Evolutionary conservation across 1,140 invertebrate genomes (phyloP), one percentile per base, ranked within the genome.

Genomic region (Eulimnadia texana): DNA sequence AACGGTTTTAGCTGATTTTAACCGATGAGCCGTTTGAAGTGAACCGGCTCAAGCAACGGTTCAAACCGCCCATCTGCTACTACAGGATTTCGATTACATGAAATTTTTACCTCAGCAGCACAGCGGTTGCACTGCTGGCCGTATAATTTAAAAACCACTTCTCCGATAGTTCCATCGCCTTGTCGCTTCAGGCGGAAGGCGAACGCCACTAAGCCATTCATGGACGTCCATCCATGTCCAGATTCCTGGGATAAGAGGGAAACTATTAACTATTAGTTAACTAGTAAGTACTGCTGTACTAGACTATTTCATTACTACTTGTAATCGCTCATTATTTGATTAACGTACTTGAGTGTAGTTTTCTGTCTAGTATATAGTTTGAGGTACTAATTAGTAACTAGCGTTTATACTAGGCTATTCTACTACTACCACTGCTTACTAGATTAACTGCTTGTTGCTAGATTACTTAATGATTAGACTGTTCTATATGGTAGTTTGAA

Each of bases 191-290:
- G 60, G 53, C 72, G 68, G 60, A 73, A 76, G 74, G 74, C 77
- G 63, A 77, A 77, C 1, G 73, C 71, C 1, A 77, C 72, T 23
- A 75, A 67, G 0, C 76, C 76, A 63, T 77, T 78, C 76, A 78
- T 78, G 1, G 74, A 76, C 0, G 76, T 78, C 76, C 76, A 78
- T 16, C 76, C 76, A 64, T 77, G 75, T 28, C 72, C 73, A 60
- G 74, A 77, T 27, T 72, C 67, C 73, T 75, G n/a, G n/a, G n/a
- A n/a, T 56, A 2, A 66, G 67, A 59, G 50, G 55, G 49, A 63
- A 60, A 20, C 24, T 13, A 25, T 19, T 20, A 60, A 0, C 11
- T 13, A 24, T 51, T 9, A 60, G 50, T 60, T 58, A 57, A 57
- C 25, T 6, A 29, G 1, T 9, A 29, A 11, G 16, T 10, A 6